Evolutionary conservation across 2,113 vertebrate genomes (phyloP).

Genomic region (Meriones unguiculatus): DNA sequence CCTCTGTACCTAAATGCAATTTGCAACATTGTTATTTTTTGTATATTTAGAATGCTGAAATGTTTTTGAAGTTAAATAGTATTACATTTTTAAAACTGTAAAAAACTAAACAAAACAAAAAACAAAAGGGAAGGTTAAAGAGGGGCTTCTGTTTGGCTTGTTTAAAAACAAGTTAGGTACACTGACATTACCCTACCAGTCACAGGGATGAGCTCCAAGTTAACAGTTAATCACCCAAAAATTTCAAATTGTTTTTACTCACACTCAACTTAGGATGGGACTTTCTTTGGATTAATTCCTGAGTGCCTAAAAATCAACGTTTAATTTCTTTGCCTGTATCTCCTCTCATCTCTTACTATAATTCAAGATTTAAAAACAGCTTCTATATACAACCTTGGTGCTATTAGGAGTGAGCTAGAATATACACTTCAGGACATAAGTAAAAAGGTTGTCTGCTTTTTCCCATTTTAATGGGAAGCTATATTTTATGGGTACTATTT

Average conservation of each 20-base stretch:
- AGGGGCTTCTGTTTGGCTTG: not conserved
- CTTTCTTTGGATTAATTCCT: not conserved
- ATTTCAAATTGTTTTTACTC: not conserved
- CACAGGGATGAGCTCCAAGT: not conserved
- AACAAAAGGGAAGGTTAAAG: not conserved
- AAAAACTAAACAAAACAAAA: no score
- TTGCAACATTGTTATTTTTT: no score
- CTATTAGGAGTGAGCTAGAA: not conserved
- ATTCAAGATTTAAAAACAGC: not conserved
- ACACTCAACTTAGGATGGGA: not conserved
- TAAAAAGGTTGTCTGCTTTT: slow-evolving; percentile 14
- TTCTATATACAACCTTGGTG: not conserved
- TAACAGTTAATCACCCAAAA: not conserved
- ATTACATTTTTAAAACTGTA: no score
- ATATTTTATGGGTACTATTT: not conserved
- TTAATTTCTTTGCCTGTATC: not conserved
- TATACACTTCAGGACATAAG: not conserved
- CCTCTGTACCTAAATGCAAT: no score
- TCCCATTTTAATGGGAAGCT: slow-evolving; percentile 45
- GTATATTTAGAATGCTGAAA: no score
- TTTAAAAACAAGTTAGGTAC: not conserved
- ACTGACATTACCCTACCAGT: not conserved
- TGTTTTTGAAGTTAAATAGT: no score
- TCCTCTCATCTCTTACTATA: not conserved
- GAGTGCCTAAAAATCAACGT: not conserved